Conservation (phyloP, 2,797 vertebrate species). For the Falco novaeseelandiae region DNA sequence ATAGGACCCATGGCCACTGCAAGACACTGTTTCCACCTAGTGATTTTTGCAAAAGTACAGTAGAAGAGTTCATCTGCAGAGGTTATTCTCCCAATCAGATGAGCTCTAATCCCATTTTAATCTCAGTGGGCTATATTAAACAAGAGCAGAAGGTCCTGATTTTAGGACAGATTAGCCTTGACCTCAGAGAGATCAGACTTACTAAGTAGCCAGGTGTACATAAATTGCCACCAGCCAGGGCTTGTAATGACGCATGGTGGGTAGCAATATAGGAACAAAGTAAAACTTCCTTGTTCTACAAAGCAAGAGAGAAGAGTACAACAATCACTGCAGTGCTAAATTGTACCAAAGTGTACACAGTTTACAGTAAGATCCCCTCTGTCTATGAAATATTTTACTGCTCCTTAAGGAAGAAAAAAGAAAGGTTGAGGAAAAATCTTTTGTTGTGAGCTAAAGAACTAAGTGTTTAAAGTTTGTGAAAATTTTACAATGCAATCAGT, state of each 20-base stretch:
- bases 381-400: background rate
- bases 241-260: background rate
- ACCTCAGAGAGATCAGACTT: conserved; percentile 65
- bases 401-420: background rate
- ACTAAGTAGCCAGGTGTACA: conserved; percentile 60
- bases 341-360: background rate
- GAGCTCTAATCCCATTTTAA: conserved; percentile 71
- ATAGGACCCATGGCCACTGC: background rate
- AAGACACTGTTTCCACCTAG: background rate
- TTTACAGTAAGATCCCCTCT: background rate
- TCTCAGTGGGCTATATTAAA: conserved; percentile 73
- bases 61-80: conserved; percentile 11
- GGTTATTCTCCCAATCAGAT: conserved; percentile 14
- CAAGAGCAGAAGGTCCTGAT: conserved; percentile 72
- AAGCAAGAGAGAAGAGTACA: background rate
- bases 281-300: background rate
- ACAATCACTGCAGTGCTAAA: background rate
- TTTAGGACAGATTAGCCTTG: conserved; percentile 69
- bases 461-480: background rate
- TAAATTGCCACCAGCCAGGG: background rate
- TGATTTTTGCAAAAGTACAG: background rate
- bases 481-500: background rate
- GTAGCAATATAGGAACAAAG: background rate
- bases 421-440: background rate
- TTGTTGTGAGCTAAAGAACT: background rate